phyloP scores from a whole-genome alignment of 92 coral and sea anemone genomes.

The Umimayanthus chanpuru region DNA sequence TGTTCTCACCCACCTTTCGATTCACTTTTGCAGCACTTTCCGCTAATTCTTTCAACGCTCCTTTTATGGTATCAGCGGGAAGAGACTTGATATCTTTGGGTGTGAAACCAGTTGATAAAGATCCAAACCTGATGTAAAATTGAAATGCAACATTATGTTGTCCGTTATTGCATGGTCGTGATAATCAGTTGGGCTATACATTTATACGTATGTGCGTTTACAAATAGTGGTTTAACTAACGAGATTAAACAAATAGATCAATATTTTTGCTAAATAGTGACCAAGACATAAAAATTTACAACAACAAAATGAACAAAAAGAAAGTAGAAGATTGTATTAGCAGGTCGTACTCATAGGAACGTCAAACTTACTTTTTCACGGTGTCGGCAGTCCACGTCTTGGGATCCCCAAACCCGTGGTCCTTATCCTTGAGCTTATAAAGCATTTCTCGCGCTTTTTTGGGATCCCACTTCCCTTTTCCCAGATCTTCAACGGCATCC shows the following conservation, averaged over 20 bases:
- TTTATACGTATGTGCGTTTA: too few species aligned
- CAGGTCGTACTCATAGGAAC: background rate
- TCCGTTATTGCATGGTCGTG: too few species aligned
- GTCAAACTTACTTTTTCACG: conserved; percentile 36
- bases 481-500: conserved; percentile 54
- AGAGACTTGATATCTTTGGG: conserved; percentile 41
- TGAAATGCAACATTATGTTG: background rate
- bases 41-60: conserved; percentile 25
- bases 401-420: conserved; percentile 51
- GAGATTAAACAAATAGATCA: too few species aligned
- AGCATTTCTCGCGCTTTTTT: conserved; percentile 54
- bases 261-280: too few species aligned
- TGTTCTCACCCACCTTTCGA: conserved; percentile 1
- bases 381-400: conserved; percentile 56
- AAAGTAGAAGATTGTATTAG: background rate
- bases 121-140: conserved; percentile 31
- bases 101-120: conserved; percentile 30
- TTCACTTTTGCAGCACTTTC: background rate
- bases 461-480: conserved; percentile 53
- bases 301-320: background rate
- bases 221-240: too few species aligned
- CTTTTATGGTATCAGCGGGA: conserved; percentile 27
- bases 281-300: too few species aligned
- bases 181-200: too few species aligned
- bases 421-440: conserved; percentile 44